phyloP scores from a whole-genome alignment of 2,888 invertebrate genomes.

The Elysia crispata region DNA sequence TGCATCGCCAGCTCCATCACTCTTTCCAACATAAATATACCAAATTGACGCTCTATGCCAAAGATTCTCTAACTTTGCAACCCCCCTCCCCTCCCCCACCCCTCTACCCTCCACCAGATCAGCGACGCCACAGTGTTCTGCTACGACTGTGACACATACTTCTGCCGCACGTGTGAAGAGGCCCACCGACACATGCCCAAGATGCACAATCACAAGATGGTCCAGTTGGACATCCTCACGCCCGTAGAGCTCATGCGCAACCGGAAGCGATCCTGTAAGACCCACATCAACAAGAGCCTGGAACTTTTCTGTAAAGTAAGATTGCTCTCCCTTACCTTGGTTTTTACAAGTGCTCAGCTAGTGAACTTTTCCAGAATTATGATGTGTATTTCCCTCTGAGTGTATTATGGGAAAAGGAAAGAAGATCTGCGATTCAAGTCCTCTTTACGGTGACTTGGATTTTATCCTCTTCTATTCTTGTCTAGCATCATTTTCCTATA shows the following conservation, averaged over 20 bases:
- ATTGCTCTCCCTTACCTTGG: too few species aligned
- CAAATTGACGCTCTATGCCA: too few species aligned
- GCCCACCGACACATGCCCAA: constrained; percentile 48
- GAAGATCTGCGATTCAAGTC: too few species aligned
- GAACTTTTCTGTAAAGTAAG: constrained; percentile 39
- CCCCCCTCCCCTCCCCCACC: not conserved
- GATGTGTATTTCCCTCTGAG: too few species aligned
- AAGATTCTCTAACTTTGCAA: not conserved
- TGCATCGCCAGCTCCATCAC: too few species aligned
- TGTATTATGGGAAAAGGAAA: too few species aligned
- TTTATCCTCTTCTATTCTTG: too few species aligned
- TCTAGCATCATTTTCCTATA: too few species aligned
- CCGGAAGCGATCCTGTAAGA: constrained; percentile 37
- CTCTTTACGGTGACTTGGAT: too few species aligned
- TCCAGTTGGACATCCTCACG: constrained; percentile 21
- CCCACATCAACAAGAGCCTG: constrained; percentile 28
- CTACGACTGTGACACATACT: constrained; percentile 45
- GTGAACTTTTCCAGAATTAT: too few species aligned
- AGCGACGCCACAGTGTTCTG: constrained; percentile 41
- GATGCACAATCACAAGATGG: constrained; percentile 38
- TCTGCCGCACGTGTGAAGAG: constrained; percentile 38
- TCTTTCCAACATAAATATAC: too few species aligned
- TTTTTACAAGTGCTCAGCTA: too few species aligned
- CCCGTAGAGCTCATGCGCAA: constrained; percentile 30
- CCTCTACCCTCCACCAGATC: constrained; percentile 4